Base-by-base conservation (phyloP, 2,888 invertebrate genomes). In the Nomada ruficornis region DNA sequence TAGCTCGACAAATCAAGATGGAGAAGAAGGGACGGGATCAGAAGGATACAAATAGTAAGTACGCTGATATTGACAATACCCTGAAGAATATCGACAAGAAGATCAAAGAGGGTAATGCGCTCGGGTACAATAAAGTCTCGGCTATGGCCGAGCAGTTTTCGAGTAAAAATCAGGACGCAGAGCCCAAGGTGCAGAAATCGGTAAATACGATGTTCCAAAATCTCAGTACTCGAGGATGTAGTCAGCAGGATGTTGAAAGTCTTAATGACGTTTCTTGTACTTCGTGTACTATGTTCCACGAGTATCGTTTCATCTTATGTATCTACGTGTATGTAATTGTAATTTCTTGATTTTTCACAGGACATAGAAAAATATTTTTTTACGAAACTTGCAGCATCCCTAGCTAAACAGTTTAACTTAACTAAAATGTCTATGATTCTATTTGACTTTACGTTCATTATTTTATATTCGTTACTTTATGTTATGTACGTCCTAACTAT, bases 111-210 rank as follows among this genome's bases (percentile, higher is more conserved):
- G 98, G 98, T 91, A 96, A 95, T 88, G 94, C 95, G 67, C 94
- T 97, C 87, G 96, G 96, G 67, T 95, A 95, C 86, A 97, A 96
- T 93, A 97, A 97, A 94, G 98, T 98, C 13, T 98, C 98, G 54
- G 96, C 96, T 75, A 96, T 98, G 94, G 98, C 98, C n/a, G 97
- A 97, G 93, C 95, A 98, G 90, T 95, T 97, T 91, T 94, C 95
- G 69, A 94, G 94, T 89, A 95, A 95, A 90, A 94, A 95, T 90
- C 95, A 95, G 89, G 95, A 94, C 83, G 90, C 94, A 63, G 95
- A 95, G 90, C 94, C 95, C 44, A 95, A 95, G 87, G 92, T 94
- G 72, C 95, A 95, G 89, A 95, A 94, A 94, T 94, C 94, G 91
- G 95, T 95, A 94, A 95, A 95, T 95, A 94, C 64, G 72, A 64